Evolutionary conservation across 2,888 invertebrate species (phyloP), one percentile per base, ranked within the genome.

Genomic region (Agrochola litura): DNA sequence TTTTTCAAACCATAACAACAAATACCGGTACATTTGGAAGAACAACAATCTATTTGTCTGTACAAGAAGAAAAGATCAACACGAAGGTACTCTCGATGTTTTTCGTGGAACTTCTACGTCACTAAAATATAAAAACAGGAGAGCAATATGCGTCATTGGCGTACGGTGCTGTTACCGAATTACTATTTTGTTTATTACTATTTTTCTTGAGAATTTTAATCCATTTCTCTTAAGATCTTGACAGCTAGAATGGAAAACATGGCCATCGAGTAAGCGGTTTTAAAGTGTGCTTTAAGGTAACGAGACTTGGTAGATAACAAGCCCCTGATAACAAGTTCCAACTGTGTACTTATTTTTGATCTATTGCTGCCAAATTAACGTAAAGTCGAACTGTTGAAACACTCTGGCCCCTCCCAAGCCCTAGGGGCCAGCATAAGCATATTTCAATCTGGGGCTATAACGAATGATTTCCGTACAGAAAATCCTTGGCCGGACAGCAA

Each of bases 61-160:
- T 52, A 43, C 6, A 25, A 37, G 12, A 43, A 14, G 64, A 70
- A 81, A 54, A 74, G 16, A n/a, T 58, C 37, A 67, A 37, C 54
- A 37, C n/a, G 14, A 14, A n/a, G 3, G 14, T 46, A 56, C 37
- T 56, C 37, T 30, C 8, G n/a, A 41, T 56, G n/a, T 19, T 63
- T 82, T 68, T 68, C 63, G 3, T 8, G 22, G 56, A 68, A 64
- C 12, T 46, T 9, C 6, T 6, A 52, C 67, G 67, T 76, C 77
- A 66, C 9, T 10, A 22, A 81, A 46, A 76, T 68, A 82, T 56
- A 63, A 43, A 63, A 82, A 52, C 76, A 66, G 10, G 25, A 43
- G 10, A 56, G 56, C 3, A 73, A 10, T 25, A 63, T 82, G 82
- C 56, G 56, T 75, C 66, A 75, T 52, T 58, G 10, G 30, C 12